Base-by-base conservation (phyloP, 2,113 vertebrate genomes). In the Toxostoma redivivum region DNA sequence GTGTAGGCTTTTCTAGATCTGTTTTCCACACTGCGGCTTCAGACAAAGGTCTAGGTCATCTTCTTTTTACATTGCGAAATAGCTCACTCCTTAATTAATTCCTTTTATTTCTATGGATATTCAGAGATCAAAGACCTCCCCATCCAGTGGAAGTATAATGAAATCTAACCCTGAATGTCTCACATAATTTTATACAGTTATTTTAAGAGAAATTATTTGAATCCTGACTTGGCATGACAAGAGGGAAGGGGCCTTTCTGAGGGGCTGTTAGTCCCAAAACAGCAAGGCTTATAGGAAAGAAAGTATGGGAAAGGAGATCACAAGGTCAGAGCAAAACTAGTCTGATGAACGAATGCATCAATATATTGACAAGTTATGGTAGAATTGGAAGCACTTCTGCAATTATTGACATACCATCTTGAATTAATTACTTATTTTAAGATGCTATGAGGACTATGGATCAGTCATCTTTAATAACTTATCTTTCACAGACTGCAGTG, bases 121-220 rank as follows among this genome's bases (percentile, higher is more conserved):
- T 78, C 64, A 74, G 77, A 81, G 79, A 95, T 90, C 79, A 94
- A 95, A 93, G 72, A 20, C 22, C 40, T 71, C 70, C 44, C 71
- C 69, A 66, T 96, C 72, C 86, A 86, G 71, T 81, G 76, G 60
- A 93, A 93, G 76, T 81, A 66, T 73, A 66, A 45, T 65, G 91
- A 95, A 95, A 95, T 83, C 51, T 77, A 91, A 82, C 35, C 50
- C 79, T 82, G 77, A 85, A 67, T 78, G 40, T 83, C 60, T 95
- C 48, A 83, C 71, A 44, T 90, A 80, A 94, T 94, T 96, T 92
- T 86, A 81, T 88, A 51, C 19, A 47, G 84, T 91, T 94, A 92
- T 92, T 92, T 95, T 88, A 85, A 83, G 79, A 88, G 45, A 87
- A 15, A 88, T 91, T 83, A 56, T 95, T 91, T 91, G 87, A 88